Percentiles rank a stretch among this genome's conserved stretches.
Evolutionary conservation across 2,113 vertebrate genomes (phyloP).

Genomic region (Oncorhynchus mykiss): DNA sequence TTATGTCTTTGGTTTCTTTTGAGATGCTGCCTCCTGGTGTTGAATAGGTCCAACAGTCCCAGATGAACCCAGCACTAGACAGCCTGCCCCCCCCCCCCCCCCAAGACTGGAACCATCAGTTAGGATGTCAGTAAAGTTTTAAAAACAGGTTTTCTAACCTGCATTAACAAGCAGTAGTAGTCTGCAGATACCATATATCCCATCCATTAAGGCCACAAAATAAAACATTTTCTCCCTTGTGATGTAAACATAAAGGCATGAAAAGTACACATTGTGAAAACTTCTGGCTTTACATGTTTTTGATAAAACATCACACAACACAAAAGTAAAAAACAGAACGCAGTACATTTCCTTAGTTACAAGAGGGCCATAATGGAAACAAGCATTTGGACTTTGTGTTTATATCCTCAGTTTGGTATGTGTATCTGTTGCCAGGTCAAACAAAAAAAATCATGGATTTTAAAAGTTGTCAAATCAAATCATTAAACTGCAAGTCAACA

Average conservation of each 20-base stretch:
- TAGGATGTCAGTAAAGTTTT: constrained; percentile 57
- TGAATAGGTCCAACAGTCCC: not conserved
- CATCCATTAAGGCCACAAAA: constrained; percentile 39
- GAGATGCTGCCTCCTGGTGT: constrained; percentile 9
- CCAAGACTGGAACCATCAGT: constrained; percentile 1
- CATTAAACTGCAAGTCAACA: constrained; percentile 5
- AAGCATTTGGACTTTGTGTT: too few relatives aligned
- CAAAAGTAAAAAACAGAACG: constrained; percentile 23
- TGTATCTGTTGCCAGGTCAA: too few relatives aligned
- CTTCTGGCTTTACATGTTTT: too few relatives aligned
- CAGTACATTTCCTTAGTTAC: constrained; percentile 24
- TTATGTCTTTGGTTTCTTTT: constrained; percentile 6
- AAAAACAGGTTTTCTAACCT: constrained; percentile 17
- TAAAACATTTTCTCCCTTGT: constrained; percentile 41
- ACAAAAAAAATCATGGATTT: too few relatives aligned
- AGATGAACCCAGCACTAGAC: not conserved
- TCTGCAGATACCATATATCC: not conserved
- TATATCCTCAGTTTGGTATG: too few relatives aligned
- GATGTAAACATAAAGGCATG: constrained; percentile 37
- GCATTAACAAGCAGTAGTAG: constrained; percentile 17
- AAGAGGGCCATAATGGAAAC: not conserved
- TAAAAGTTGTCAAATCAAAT: not conserved
- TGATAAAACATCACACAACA: constrained; percentile 1
- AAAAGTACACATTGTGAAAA: not conserved
- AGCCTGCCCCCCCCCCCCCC: too few relatives aligned